These are phyloP conservation scores for Lutjanus argentimaculatus DNA, from an alignment of 2,797 vertebrate genomes.

Conservation along the genomic window DNA sequence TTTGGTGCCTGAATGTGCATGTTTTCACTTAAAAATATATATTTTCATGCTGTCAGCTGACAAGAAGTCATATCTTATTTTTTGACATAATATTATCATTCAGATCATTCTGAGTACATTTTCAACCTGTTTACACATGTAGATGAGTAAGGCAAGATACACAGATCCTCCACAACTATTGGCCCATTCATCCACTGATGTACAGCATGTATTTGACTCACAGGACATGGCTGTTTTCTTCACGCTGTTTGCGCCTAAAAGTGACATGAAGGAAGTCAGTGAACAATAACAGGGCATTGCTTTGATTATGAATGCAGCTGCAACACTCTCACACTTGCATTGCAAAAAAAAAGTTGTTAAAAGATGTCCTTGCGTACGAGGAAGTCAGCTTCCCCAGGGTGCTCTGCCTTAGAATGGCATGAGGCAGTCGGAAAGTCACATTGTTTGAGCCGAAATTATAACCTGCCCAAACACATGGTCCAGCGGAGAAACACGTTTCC, in stretches of 20 bases:
- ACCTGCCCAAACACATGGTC: slow-evolving; percentile 24
- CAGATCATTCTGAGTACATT: neutral
- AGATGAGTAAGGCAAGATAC: neutral
- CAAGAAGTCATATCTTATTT: neutral
- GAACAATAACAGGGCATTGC: slow-evolving; percentile 60
- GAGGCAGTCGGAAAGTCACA: slow-evolving; percentile 58
- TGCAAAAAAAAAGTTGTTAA: slow-evolving; percentile 47
- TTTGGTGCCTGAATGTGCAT: neutral
- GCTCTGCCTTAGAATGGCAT: slow-evolving; percentile 26
- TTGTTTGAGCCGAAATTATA: slow-evolving; percentile 47
- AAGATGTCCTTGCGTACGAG: slow-evolving; percentile 59
- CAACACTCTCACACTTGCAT: slow-evolving; percentile 17
- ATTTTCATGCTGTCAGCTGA: neutral
- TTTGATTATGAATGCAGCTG: slow-evolving; percentile 59
- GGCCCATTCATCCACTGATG: neutral
- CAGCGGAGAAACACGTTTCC: slow-evolving; percentile 66
- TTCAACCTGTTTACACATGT: neutral
- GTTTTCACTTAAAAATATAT: neutral
- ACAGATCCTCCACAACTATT: neutral
- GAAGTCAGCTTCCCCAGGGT: slow-evolving; percentile 69
- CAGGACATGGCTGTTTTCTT: slow-evolving; percentile 19
- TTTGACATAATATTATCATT: neutral
- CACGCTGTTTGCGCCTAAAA: slow-evolving; percentile 18
- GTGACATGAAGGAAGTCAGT: slow-evolving; percentile 57
- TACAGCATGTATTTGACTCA: neutral